Evolutionary conservation across 2,888 invertebrate genomes (phyloP), one percentile per base, ranked within the genome.

Genomic region (Aspidapion aeneum): DNA sequence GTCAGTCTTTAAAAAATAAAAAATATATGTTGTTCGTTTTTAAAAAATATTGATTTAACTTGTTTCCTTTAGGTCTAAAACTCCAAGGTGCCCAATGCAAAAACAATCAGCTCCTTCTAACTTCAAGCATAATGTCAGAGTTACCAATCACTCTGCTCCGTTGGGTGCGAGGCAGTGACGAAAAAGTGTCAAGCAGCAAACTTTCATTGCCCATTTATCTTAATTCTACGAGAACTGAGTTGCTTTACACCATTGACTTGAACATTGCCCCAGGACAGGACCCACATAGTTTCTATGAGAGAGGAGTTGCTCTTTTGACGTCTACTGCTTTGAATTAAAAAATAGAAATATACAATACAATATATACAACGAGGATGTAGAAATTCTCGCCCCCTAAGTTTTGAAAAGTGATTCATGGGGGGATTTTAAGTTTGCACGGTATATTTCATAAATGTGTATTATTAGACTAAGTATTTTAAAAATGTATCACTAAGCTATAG

Each of bases 201-300:
- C 86, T 98, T 52, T 93, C 94, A 1, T 84, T 99, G 72, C 99
- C 99, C 0, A 96, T 99, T 63, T 99, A 99, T 82, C 84, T 99
- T 76, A 99, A 99, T 83, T 93, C 96, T 66, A 97, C 96, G 16
- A 89, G 98, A 70, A 91, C 93, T 0, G 98, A 98, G 80, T 85
- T 97, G 64, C 84, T 99, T 68, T 98, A 98, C 82, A 97, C 97
- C 0, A 90, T 99, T 63, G 94, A 98, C 74, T 87, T 99, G 78
- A 91, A 94, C 72, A 91, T 96, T 60, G 93, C 93, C 57, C 88
- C 94, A 57, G 93, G 92, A 49, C 94, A 95, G 78, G 95, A 95
- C 76, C 92, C 91, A 61, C 96, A 96, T 79, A 95, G 94, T 79
- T 98, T 99, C 86, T 98, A 98, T 82, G 98, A 99, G 81, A 86